Percentiles rank a stretch among this genome's conserved stretches.
These are phyloP conservation scores for Lasioglossum calceatum DNA, from an alignment of 2,888 invertebrate species.

Conservation along the genomic window DNA sequence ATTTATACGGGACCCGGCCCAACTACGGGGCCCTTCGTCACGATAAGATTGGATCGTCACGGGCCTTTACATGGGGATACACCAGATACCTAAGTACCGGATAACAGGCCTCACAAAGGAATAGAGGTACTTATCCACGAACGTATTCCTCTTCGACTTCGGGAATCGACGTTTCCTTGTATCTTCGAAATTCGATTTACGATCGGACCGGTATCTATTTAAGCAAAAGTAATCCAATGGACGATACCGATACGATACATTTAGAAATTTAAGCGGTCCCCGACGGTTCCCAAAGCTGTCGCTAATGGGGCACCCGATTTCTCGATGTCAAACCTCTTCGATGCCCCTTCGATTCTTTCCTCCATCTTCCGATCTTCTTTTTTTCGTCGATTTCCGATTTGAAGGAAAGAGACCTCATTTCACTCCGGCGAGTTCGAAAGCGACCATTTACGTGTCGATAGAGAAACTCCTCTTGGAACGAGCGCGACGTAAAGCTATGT, in stretches of 20 bases:
- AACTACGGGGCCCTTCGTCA: conserved; percentile 74
- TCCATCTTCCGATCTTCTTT: neutral
- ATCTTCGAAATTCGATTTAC: conserved; percentile 62
- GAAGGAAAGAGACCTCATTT: neutral
- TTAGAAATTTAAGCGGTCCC: neutral
- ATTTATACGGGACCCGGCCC: conserved; percentile 79
- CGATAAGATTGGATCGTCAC: conserved; percentile 83
- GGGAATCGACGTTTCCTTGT: conserved; percentile 59
- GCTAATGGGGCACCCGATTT: conserved; percentile 41
- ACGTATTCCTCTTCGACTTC: neutral
- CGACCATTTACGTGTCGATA: neutral
- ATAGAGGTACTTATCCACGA: conserved; percentile 50
- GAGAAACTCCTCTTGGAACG: neutral
- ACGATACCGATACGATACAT: conserved; percentile 28
- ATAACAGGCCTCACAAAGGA: conserved; percentile 75
- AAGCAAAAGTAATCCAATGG: conserved; percentile 40
- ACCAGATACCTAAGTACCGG: conserved; percentile 80
- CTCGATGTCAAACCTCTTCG: conserved; percentile 2
- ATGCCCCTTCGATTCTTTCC: neutral
- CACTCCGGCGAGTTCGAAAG: neutral
- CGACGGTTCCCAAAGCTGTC: conserved; percentile 29
- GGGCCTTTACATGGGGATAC: conserved; percentile 74
- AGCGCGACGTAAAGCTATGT: neutral
- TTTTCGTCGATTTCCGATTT: neutral
- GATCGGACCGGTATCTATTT: conserved; percentile 44